Conservation (phyloP, 2,888 invertebrate genomes). For the Lasioglossum vierecki region DNA sequence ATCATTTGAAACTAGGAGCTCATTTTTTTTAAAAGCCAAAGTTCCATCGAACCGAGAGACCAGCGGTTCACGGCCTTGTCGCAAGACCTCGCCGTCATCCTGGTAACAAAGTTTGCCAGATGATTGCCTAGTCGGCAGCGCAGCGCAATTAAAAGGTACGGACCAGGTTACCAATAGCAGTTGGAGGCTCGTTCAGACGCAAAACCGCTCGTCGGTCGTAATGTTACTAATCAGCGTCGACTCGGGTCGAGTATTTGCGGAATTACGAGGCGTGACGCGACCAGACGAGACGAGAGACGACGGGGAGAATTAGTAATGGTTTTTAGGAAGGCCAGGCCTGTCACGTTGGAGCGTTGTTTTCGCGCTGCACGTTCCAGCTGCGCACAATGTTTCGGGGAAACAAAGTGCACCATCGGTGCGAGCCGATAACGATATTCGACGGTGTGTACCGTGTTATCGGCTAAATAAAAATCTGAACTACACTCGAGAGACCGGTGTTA, state of each 20-base stretch:
- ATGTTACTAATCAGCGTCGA: slow-evolving; percentile 34
- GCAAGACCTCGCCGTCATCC: too few species aligned
- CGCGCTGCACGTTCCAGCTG: neutral
- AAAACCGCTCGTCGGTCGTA: slow-evolving; percentile 8
- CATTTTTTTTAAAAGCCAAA: neutral
- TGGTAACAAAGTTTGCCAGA: neutral
- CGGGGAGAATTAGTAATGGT: slow-evolving; percentile 3
- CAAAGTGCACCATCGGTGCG: neutral
- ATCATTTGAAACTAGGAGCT: neutral
- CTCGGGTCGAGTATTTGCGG: slow-evolving; percentile 6
- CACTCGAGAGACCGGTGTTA: slow-evolving; percentile 34
- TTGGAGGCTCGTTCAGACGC: neutral
- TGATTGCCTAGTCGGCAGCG: neutral
- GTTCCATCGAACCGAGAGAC: neutral
- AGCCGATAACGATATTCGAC: slow-evolving; percentile 42
- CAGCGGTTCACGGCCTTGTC: neutral
- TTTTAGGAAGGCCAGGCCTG: slow-evolving; percentile 6
- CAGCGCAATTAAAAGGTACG: neutral
- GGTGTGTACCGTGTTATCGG: slow-evolving; percentile 49
- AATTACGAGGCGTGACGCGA: slow-evolving; percentile 18
- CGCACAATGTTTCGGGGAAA: slow-evolving; percentile 31
- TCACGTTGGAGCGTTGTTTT: neutral
- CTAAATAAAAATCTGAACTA: slow-evolving; percentile 58
- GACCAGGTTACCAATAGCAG: neutral
- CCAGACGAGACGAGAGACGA: neutral